Base-by-base conservation (phyloP, 1,140 invertebrate species). In the Aphidius gifuensis region DNA sequence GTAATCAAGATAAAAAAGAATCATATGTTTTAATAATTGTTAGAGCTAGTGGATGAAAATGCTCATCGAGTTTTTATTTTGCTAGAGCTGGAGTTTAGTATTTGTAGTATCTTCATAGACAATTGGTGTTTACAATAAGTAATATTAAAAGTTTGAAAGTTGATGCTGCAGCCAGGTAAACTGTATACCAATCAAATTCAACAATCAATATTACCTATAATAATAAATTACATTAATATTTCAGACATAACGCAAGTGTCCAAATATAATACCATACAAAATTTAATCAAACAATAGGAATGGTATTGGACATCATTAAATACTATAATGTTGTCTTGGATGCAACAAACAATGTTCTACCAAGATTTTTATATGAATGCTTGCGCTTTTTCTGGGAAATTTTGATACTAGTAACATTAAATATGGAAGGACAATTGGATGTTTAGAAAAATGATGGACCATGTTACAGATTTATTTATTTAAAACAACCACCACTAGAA, bases 321-420 rank as follows among this genome's bases (percentile, higher is more conserved):
- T 68, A 86, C 58, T 98, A 92, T 80, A 92, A 98, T 78, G 80
- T 99, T 4, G 85, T 99, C 8, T 71, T 98, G 44, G 97, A 99
- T 84, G 94, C 93, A 49, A 94, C 91, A 39, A 97, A 99, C 77
- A 99, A 99, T 82, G 93, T 96, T 32, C 90, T 94, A 1, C 98
- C 97, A 1, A 83, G 97, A 64, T 97, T 95, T 79, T 81, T 99
- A 61, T 80, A 99, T 1, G 99, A 97, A 99, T 84, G 89, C 91
- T 8, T 97, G 95, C 78, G 90, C 97, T 0, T 80, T 99, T 48
- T 67, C 82, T 42, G 73, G 83, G 53, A 85, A 88, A 71, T 92
- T 94, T 4, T 81, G 97, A 23, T 94, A 8, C 96, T 94, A 8
- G 96, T 94, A 80, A 97, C 97, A 11, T 82, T 99, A 1, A 87